Conservation (phyloP, 2,797 vertebrate species). For the Sphenopsis melanotis region DNA sequence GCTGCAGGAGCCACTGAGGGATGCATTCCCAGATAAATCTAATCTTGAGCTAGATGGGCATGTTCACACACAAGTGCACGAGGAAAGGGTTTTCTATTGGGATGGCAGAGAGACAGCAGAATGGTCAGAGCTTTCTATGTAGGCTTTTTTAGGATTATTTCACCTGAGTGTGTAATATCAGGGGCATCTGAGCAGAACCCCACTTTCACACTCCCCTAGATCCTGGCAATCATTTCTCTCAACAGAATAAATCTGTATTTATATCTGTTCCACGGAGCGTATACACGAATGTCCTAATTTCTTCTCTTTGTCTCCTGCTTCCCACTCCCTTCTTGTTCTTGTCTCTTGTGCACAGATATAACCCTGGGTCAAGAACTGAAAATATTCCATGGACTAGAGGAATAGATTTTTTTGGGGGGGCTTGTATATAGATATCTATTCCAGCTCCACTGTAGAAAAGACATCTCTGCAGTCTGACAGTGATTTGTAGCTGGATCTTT, state of each 20-base stretch:
- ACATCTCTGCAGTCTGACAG: constrained; percentile 9
- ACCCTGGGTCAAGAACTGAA: background rate
- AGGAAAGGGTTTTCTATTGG: background rate
- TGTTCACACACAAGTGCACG: background rate
- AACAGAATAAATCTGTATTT: background rate
- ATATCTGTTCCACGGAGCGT: background rate
- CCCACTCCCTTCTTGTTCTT: background rate
- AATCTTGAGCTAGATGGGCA: background rate
- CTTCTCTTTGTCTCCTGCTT: background rate
- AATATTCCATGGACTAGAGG: background rate
- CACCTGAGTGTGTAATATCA: background rate
- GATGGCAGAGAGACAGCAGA: background rate
- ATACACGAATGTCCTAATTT: background rate
- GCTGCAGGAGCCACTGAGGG: background rate
- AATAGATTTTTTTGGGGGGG: background rate
- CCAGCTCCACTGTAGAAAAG: background rate
- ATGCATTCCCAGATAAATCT: background rate
- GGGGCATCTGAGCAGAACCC: background rate
- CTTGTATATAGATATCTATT: background rate
- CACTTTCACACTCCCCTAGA: background rate
- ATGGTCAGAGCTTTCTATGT: background rate
- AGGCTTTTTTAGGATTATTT: background rate
- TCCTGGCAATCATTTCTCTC: background rate
- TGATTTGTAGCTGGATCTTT: constrained; percentile 20
- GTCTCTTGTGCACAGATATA: background rate